Evolutionary conservation across 2,113 vertebrate genomes (phyloP).

Genomic region (Atlantisia rogersi): DNA sequence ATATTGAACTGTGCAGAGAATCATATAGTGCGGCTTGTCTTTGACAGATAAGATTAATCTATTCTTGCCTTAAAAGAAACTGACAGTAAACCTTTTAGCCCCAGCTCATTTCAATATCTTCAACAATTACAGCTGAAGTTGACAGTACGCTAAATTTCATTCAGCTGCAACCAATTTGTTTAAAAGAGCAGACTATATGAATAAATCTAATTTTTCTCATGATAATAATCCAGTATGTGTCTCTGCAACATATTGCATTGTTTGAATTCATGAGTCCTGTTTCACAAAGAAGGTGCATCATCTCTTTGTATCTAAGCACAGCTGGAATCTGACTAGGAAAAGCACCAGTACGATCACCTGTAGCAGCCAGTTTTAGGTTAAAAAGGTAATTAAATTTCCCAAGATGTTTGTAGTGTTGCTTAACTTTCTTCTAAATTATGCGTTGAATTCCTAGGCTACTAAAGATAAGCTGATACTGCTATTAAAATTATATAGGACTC

Average conservation of each 20-base stretch:
- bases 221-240: background rate
- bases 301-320: background rate
- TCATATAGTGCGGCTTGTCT: background rate
- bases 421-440: background rate
- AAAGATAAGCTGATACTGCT: background rate
- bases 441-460: background rate
- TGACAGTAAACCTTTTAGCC: background rate
- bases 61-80: background rate
- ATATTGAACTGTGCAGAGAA: background rate
- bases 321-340: background rate
- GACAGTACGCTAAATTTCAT: background rate
- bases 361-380: background rate
- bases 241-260: background rate
- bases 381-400: background rate
- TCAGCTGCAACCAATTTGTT: background rate
- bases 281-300: background rate
- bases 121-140: background rate
- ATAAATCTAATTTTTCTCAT: background rate
- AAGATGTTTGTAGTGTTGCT: background rate
- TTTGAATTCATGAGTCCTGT: background rate
- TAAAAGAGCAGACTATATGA: background rate
- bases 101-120: background rate
- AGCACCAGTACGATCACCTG: background rate
- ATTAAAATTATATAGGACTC: background rate
- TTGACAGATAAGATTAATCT: background rate